Conservation (phyloP, 2,888 invertebrate genomes). For the Nebria brevicollis region DNA sequence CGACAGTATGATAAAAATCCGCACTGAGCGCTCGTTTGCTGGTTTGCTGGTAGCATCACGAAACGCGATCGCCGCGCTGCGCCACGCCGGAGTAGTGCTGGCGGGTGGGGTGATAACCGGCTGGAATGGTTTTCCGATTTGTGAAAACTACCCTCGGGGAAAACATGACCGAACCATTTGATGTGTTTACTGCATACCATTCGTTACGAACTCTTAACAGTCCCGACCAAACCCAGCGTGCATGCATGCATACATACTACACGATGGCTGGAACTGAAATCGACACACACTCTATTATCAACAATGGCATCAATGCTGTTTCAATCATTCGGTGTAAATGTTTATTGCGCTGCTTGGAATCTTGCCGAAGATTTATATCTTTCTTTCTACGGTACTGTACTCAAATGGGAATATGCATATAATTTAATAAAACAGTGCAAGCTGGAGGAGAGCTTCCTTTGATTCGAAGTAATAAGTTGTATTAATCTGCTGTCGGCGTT, state of each 20-base stretch:
- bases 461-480: not conserved
- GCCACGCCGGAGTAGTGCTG: not conserved
- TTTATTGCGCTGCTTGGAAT: not conserved
- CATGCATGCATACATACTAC: too few relatives aligned
- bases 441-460: not conserved
- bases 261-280: not conserved
- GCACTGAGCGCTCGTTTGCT: conserved; percentile 26
- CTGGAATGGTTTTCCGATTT: conserved; percentile 46
- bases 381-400: not conserved
- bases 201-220: not conserved
- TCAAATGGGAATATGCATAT: too few relatives aligned
- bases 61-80: not conserved
- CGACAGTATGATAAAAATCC: conserved; percentile 44
- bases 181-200: conserved; percentile 28
- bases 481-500: not conserved
- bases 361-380: not conserved
- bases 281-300: not conserved
- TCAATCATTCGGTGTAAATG: not conserved
- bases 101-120: conserved; percentile 40
- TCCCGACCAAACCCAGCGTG: not conserved
- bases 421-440: too few relatives aligned
- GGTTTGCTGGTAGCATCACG: not conserved
- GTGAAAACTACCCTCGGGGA: conserved; percentile 40
- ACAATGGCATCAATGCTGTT: not conserved
- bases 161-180: conserved; percentile 44